These are phyloP conservation scores for Brevimyrus niger DNA, from an alignment of 2,113 vertebrate species.

Conservation along the genomic window DNA sequence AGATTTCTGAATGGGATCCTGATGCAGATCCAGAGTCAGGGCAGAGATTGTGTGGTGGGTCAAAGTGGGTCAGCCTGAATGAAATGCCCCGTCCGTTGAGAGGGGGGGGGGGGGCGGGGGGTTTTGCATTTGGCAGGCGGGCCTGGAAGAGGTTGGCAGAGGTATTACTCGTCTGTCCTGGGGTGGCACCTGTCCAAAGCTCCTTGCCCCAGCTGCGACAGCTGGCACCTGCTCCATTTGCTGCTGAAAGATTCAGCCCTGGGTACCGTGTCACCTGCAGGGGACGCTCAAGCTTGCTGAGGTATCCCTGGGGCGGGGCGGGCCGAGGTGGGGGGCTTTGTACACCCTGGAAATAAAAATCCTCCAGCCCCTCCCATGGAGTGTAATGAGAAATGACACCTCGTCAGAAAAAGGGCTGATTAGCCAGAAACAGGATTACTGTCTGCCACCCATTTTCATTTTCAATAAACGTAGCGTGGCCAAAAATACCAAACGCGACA, in stretches of 20 bases:
- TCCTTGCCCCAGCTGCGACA: not conserved
- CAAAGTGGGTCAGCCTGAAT: not conserved
- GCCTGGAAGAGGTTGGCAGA: slow-evolving; percentile 11
- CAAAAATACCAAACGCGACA: not conserved
- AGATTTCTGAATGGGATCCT: not conserved
- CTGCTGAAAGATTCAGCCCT: not conserved
- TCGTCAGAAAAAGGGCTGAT: not conserved
- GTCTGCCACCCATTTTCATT: not conserved
- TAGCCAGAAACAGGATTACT: not conserved
- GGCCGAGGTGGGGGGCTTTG: not conserved
- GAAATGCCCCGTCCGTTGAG: not conserved
- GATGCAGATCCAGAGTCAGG: not conserved
- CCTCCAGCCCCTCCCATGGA: not conserved
- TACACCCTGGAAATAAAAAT: not conserved
- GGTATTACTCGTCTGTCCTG: slow-evolving; percentile 1
- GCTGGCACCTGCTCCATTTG: not conserved
- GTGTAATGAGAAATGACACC: not conserved
- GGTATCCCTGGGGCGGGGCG: not conserved
- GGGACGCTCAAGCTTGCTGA: too few species aligned
- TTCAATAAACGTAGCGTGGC: not conserved
- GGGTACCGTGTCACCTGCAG: not conserved
- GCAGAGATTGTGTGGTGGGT: not conserved
- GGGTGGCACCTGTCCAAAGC: slow-evolving; percentile 7
- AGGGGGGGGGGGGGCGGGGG: not conserved
- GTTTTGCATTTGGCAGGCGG: slow-evolving; percentile 3